Evolutionary conservation across 64 coral and sea anemone genomes (phyloP).

Genomic region (Pachyseris speciosa): DNA sequence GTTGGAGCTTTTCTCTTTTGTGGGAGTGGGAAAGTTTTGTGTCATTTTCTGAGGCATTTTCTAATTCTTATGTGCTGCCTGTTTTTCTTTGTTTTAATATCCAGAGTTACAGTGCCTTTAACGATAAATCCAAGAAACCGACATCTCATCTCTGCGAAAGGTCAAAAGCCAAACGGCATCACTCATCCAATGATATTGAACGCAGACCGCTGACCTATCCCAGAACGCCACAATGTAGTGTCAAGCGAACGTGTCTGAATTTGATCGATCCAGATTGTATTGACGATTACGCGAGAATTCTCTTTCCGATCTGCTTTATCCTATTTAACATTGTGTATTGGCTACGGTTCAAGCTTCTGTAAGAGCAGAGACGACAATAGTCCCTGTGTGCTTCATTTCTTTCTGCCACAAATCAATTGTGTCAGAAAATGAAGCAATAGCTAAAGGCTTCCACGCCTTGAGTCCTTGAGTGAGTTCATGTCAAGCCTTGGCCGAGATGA

Average conservation of each 20-base stretch:
- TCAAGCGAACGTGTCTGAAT: neutral
- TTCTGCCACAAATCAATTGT: neutral
- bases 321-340: conserved; percentile 71
- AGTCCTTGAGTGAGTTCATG: too few relatives aligned
- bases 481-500: too few relatives aligned
- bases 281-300: conserved; percentile 66
- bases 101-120: conserved; percentile 16
- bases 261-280: conserved; percentile 71
- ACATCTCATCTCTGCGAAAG: conserved; percentile 6
- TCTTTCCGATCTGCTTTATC: conserved; percentile 67
- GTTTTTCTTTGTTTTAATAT: neutral
- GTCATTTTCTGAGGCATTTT: too few relatives aligned
- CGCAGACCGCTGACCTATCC: conserved; percentile 23
- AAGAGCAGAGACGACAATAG: neutral
- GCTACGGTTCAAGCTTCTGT: conserved; percentile 40
- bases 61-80: too few relatives aligned
- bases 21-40: too few relatives aligned
- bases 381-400: neutral
- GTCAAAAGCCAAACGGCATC: conserved; percentile 9
- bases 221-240: conserved; percentile 13
- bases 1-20: too few relatives aligned
- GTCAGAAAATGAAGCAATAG: too few relatives aligned
- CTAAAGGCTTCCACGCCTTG: too few relatives aligned
- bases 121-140: conserved; percentile 7
- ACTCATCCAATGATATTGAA: neutral